Evolutionary conservation across 2,113 vertebrate genomes (phyloP).

Genomic region (pig (Sus scrofa)): T2T-Sscrofa CM000813.6:86160001-86160500

Average conservation of each 20-base stretch:
- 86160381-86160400: rapidly evolving
- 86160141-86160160: rapidly evolving
- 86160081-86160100: too few relatives aligned
- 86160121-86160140: background rate
- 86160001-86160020: too few relatives aligned
- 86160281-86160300: slow-evolving; percentile 85
- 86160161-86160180: background rate
- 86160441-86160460: background rate
- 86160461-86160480: background rate
- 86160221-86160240: background rate
- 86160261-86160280: background rate
- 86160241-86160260: background rate
- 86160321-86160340: slow-evolving; percentile 90
- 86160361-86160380: rapidly evolving
- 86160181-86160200: too few relatives aligned
- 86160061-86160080: too few relatives aligned
- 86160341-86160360: background rate
- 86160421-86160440: rapidly evolving
- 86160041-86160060: too few relatives aligned
- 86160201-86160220: background rate
- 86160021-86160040: too few relatives aligned
- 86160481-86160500: background rate
- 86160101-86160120: background rate
- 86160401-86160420: background rate
- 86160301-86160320: slow-evolving; percentile 85